Evolutionary conservation across 2,797 vertebrate species (phyloP).

Genomic region (Rachycentron canadum): DNA sequence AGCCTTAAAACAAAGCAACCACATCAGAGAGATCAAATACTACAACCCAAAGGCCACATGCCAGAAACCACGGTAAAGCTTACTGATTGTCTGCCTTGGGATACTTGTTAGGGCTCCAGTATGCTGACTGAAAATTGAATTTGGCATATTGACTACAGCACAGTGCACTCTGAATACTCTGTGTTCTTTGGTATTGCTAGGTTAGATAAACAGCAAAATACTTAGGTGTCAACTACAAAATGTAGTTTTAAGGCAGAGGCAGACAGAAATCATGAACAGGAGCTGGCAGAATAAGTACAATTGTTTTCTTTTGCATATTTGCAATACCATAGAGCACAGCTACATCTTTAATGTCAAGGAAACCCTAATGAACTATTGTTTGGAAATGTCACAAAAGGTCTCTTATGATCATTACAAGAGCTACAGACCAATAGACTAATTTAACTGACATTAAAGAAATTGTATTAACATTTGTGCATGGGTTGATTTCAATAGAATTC

Average conservation of each 20-base stretch:
- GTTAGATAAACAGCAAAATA: not conserved
- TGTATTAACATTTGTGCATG: constrained; percentile 36
- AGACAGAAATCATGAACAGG: not conserved
- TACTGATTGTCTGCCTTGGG: not conserved
- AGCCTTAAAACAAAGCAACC: not conserved
- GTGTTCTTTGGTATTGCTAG: not conserved
- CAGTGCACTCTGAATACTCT: not conserved
- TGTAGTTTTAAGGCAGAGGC: not conserved
- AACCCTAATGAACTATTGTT: constrained; percentile 30
- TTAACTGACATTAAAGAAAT: constrained; percentile 41
- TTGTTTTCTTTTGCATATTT: not conserved
- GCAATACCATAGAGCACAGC: not conserved
- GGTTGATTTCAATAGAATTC: constrained; percentile 28
- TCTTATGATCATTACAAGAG: constrained; percentile 2
- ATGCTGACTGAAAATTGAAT: constrained; percentile 1
- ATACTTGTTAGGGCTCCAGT: constrained; percentile 3
- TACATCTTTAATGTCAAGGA: not conserved
- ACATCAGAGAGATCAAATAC: constrained; percentile 6
- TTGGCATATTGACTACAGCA: not conserved
- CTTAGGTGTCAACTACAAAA: not conserved
- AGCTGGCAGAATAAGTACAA: constrained; percentile 3
- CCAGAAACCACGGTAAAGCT: constrained; percentile 10
- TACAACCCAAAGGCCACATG: not conserved
- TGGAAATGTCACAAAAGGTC: constrained; percentile 54
- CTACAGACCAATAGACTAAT: not conserved